Conservation (phyloP, 2,797 vertebrate species). For the Enteromius fasciolatus region DNA sequence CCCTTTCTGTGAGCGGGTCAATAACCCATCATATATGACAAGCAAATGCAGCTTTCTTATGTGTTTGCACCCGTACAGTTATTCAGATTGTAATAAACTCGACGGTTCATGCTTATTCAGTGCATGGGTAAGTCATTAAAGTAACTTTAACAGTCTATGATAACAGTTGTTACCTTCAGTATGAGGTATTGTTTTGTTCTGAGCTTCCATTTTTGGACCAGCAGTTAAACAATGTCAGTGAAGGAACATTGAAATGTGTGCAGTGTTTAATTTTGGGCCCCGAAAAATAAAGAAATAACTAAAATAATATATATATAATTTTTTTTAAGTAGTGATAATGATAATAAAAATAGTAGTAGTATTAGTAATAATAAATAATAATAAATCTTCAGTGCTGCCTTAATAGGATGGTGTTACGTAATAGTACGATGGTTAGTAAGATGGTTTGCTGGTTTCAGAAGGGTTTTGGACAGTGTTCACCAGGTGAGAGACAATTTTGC, state of each 20-base stretch:
- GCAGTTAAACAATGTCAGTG: not conserved
- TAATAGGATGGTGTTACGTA: not conserved
- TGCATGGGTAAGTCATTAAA: not conserved
- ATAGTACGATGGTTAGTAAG: too few species aligned
- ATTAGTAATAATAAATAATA: not conserved
- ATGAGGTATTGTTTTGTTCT: not conserved
- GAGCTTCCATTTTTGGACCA: not conserved
- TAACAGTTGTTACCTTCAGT: not conserved
- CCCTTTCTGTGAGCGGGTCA: conserved; percentile 13
- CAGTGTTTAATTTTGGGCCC: not conserved
- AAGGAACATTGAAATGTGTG: not conserved
- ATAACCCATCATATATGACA: conserved; percentile 22
- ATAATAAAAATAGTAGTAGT: not conserved
- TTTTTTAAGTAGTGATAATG: too few species aligned
- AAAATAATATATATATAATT: too few species aligned
- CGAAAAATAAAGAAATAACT: too few species aligned
- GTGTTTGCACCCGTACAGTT: not conserved
- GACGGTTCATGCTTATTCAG: not conserved
- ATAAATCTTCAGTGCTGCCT: not conserved
- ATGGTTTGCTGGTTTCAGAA: not conserved
- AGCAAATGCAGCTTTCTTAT: not conserved
- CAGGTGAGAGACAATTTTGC: not conserved
- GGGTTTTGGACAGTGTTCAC: not conserved
- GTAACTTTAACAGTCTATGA: not conserved
- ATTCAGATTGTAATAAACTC: not conserved